Percentiles rank a stretch among this genome's conserved stretches.
Evolutionary conservation across 1,140 invertebrate species (phyloP).

Genomic region (Pararge aegeria): DNA sequence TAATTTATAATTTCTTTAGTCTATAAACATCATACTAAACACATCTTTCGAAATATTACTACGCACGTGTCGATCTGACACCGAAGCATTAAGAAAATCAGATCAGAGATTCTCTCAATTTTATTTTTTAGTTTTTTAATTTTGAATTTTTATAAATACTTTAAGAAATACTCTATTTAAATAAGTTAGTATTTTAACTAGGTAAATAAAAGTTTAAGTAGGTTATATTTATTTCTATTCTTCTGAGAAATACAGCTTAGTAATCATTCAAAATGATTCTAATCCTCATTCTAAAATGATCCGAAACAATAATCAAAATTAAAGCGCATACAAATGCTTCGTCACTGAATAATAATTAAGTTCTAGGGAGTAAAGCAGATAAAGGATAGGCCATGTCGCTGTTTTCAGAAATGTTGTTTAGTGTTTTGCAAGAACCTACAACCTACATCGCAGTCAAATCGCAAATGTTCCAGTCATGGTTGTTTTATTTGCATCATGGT

Average conservation of each 20-base stretch:
- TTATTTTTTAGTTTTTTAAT: too few relatives aligned
- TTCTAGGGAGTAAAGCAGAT: constrained; percentile 9
- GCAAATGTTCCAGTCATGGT: constrained; percentile 54
- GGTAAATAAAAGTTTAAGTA: too few relatives aligned
- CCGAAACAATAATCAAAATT: constrained; percentile 10
- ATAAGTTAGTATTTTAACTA: too few relatives aligned
- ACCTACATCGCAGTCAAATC: constrained; percentile 33
- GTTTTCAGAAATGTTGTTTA: constrained; percentile 56
- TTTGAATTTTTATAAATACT: too few relatives aligned
- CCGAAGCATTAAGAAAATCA: too few relatives aligned
- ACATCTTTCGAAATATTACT: too few relatives aligned
- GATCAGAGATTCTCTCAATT: too few relatives aligned
- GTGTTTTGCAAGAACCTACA: constrained; percentile 39
- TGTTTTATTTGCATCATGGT: constrained; percentile 51
- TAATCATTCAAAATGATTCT: background rate
- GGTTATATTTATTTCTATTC: background rate
- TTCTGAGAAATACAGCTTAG: background rate
- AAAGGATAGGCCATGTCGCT: constrained; percentile 29
- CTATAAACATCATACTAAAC: too few relatives aligned
- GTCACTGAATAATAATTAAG: constrained; percentile 24
- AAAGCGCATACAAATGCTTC: constrained; percentile 5
- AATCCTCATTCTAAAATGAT: background rate
- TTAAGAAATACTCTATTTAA: too few relatives aligned
- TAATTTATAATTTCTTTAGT: too few relatives aligned
- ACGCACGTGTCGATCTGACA: too few relatives aligned